phyloP scores from a whole-genome alignment of 2,888 invertebrate genomes.

The Protula sp. region DNA sequence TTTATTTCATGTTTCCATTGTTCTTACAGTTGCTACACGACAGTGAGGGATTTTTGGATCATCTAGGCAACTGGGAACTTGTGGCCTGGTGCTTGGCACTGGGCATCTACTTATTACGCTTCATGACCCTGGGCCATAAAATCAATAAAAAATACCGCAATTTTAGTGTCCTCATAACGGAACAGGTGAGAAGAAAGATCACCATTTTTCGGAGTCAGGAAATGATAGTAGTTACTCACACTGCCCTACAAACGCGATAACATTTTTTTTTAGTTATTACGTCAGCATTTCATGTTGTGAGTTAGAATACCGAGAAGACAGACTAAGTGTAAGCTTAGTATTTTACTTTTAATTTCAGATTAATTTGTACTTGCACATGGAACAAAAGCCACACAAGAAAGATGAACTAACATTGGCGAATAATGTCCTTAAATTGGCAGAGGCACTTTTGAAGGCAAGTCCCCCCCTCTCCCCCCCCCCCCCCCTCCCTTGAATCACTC shows the following conservation, averaged over 20 bases:
- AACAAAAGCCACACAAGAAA: constrained; percentile 93
- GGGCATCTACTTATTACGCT: constrained; percentile 81
- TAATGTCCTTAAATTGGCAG: constrained; percentile 89
- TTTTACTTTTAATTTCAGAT: constrained; percentile 59
- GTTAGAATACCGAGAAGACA: too few relatives aligned
- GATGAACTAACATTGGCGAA: constrained; percentile 92
- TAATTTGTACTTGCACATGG: constrained; percentile 75
- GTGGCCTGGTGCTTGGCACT: constrained; percentile 83
- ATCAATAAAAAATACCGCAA: constrained; percentile 92
- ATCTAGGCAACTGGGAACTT: constrained; percentile 67
- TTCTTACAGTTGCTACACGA: constrained; percentile 53
- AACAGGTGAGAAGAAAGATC: constrained; percentile 80
- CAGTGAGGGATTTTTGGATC: constrained; percentile 52
- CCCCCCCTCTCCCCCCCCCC: too few relatives aligned
- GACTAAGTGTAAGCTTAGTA: too few relatives aligned
- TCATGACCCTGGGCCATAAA: constrained; percentile 87
- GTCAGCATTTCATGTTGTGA: too few relatives aligned
- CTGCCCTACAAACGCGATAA: too few relatives aligned
- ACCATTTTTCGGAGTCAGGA: too few relatives aligned
- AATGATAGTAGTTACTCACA: too few relatives aligned
- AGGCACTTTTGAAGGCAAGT: constrained; percentile 79
- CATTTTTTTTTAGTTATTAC: too few relatives aligned
- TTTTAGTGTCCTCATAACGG: constrained; percentile 88
- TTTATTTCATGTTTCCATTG: too few relatives aligned
- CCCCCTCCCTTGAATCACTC: too few relatives aligned